phyloP scores from a whole-genome alignment of 2,113 vertebrate genomes.

The Campylomormyrus numenius region DNA sequence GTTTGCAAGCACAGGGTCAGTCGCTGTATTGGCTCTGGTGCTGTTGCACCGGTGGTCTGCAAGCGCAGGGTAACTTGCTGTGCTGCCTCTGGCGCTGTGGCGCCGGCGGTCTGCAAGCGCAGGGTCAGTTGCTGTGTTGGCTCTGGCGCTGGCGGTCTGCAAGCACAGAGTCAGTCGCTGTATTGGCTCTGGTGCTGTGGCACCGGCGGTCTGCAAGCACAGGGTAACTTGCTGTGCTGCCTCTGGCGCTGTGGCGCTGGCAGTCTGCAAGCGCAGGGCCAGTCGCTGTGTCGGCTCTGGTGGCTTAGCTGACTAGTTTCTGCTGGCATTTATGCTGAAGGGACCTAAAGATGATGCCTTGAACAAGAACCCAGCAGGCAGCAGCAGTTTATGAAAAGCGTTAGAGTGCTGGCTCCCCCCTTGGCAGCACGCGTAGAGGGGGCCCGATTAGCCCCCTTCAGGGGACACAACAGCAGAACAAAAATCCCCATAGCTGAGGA shows the following conservation, averaged over 20 bases:
- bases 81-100: neutral
- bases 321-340: neutral
- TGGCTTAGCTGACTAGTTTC: neutral
- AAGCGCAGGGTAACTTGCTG: neutral
- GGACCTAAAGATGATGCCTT: neutral
- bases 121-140: neutral
- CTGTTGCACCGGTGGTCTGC: neutral
- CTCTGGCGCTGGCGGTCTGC: too few relatives aligned
- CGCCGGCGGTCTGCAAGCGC: accelerated
- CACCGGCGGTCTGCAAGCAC: accelerated
- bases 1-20: neutral
- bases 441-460: too few relatives aligned
- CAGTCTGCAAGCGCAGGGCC: neutral
- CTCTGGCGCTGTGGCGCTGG: accelerated
- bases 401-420: too few relatives aligned
- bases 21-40: neutral
- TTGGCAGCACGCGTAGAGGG: too few relatives aligned
- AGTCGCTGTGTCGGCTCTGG: neutral
- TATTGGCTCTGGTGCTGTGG: too few relatives aligned
- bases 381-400: too few relatives aligned
- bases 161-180: neutral
- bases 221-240: too few relatives aligned
- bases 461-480: neutral
- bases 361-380: neutral
- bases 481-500: neutral